A percentile compares a stretch with the other conserved stretches of the same genome.
These are phyloP conservation scores for Halichondria panicea DNA, from an alignment of 37 sponge, comb jelly and placozoan genomes.

Conservation along the genomic window DNA sequence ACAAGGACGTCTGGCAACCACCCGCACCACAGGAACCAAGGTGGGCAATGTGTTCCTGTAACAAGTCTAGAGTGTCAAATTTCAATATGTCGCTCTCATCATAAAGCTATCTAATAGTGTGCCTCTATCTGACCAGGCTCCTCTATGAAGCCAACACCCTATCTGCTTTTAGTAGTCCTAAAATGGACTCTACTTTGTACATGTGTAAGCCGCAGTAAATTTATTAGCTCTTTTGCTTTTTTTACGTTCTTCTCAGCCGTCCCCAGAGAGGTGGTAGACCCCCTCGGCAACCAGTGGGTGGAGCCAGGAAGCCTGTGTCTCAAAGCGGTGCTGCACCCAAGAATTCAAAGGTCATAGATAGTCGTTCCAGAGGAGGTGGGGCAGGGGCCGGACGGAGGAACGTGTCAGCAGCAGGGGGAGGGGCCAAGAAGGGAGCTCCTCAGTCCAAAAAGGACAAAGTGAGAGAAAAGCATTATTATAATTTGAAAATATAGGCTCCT, in stretches of 20 bases:
- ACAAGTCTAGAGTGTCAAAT: too few relatives aligned
- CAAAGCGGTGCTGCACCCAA: neutral
- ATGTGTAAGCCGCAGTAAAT: too few relatives aligned
- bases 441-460: slow-evolving; percentile 1
- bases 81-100: too few relatives aligned
- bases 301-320: neutral
- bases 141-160: too few relatives aligned
- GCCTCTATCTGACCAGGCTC: too few relatives aligned
- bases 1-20: slow-evolving; percentile 90
- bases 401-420: neutral
- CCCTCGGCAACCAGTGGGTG: neutral
- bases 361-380: slow-evolving; percentile 14
- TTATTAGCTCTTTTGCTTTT: neutral
- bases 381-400: slow-evolving; percentile 12
- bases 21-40: slow-evolving; percentile 81
- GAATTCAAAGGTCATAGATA: slow-evolving; percentile 51
- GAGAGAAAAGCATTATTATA: too few relatives aligned
- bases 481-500: too few relatives aligned
- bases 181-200: too few relatives aligned
- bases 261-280: slow-evolving; percentile 31
- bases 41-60: slow-evolving; percentile 33
- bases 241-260: neutral
- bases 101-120: too few relatives aligned
- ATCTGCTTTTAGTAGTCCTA: too few relatives aligned
- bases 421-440: neutral